Evolutionary conservation across 2,888 invertebrate species (phyloP).

Genomic region (Colostygia pectinataria): DNA sequence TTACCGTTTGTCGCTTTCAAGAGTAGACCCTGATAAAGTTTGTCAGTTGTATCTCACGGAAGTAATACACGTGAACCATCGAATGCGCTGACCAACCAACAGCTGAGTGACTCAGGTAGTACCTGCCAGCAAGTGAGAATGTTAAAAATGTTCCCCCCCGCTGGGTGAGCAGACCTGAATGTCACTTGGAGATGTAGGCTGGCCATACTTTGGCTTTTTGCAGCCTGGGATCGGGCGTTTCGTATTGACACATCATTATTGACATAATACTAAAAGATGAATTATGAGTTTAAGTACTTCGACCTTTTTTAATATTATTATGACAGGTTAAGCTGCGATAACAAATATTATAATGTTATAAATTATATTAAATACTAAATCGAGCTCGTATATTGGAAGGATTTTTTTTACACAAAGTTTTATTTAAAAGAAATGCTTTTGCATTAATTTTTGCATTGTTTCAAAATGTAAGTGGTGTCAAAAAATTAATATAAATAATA

Average conservation of each 20-base stretch:
- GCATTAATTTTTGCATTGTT: too few relatives aligned
- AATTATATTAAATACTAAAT: neutral
- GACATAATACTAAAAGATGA: constrained; percentile 35
- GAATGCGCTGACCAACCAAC: constrained; percentile 19
- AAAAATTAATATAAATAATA: constrained; percentile 18
- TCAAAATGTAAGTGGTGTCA: too few relatives aligned
- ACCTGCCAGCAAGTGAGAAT: constrained; percentile 54
- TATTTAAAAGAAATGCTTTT: too few relatives aligned
- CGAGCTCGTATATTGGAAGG: too few relatives aligned
- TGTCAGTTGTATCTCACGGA: too few relatives aligned
- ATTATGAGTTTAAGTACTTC: constrained; percentile 29
- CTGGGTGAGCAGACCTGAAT: constrained; percentile 54
- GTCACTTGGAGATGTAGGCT: constrained; percentile 64
- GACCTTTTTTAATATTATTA: constrained; percentile 31
- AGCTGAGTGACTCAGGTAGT: constrained; percentile 49
- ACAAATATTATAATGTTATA: constrained; percentile 5
- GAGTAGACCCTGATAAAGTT: too few relatives aligned
- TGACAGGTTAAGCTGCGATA: constrained; percentile 24
- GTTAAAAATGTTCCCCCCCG: constrained; percentile 61
- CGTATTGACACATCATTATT: constrained; percentile 48
- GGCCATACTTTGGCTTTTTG: constrained; percentile 44
- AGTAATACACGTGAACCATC: too few relatives aligned
- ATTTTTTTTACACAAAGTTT: too few relatives aligned
- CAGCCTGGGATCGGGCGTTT: constrained; percentile 39
- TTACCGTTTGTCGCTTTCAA: too few relatives aligned